Evolutionary conservation across 1,140 invertebrate genomes (phyloP).

Genomic region (Neodiprion virginianus): DNA sequence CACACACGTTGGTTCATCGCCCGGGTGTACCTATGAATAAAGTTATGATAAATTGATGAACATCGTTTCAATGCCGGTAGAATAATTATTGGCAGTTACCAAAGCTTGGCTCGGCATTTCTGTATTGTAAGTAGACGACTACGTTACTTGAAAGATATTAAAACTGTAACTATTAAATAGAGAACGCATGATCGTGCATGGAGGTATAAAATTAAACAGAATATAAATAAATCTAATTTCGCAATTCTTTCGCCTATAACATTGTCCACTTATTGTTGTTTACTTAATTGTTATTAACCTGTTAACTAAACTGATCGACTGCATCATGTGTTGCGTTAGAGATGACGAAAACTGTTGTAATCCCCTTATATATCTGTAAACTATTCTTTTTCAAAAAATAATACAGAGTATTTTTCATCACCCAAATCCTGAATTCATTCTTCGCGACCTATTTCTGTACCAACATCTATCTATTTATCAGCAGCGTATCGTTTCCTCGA

Average conservation of each 20-base stretch:
- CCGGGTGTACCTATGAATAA: not conserved
- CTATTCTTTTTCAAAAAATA: no score
- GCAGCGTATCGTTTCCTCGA: no score
- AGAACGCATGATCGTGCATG: constrained; percentile 1
- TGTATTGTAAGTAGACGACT: not conserved
- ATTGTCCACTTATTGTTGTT: not conserved
- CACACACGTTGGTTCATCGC: not conserved
- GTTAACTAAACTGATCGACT: no score
- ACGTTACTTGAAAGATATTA: not conserved
- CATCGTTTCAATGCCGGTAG: not conserved
- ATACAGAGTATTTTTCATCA: no score
- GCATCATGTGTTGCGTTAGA: no score
- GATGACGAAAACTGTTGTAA: no score
- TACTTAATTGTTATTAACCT: not conserved
- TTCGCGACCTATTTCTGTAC: no score
- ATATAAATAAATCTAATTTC: not conserved
- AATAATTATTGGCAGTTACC: not conserved
- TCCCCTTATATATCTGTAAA: no score
- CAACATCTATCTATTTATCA: no score
- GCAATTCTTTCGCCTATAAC: not conserved
- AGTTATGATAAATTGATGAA: not conserved
- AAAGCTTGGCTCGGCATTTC: constrained; percentile 1
- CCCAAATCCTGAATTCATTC: no score
- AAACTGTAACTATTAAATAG: not conserved
- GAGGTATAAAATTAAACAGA: not conserved